Conservation (phyloP, 2,888 invertebrate genomes). For the Fissipunctia ypsillon region DNA sequence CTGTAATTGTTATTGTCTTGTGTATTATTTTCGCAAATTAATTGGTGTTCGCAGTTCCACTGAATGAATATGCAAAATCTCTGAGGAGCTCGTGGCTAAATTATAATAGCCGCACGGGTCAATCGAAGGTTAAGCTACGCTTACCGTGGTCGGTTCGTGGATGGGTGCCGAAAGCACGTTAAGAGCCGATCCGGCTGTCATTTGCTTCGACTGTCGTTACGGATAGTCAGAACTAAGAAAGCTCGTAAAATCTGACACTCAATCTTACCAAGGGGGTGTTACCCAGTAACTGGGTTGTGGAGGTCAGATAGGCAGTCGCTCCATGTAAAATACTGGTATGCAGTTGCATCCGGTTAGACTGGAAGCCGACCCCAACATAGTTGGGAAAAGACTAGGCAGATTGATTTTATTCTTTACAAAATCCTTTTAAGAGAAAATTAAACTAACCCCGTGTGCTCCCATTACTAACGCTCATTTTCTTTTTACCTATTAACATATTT, state of each 20-base stretch:
- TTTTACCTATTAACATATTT: constrained; percentile 12
- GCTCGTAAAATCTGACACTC: not conserved
- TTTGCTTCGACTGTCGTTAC: not conserved
- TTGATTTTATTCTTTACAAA: not conserved
- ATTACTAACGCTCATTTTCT: constrained; percentile 14
- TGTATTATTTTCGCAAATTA: too few relatives aligned
- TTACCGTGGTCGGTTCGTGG: not conserved
- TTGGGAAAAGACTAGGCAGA: not conserved
- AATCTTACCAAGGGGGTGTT: not conserved
- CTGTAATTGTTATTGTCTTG: too few relatives aligned
- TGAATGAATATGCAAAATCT: not conserved
- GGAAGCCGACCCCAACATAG: not conserved
- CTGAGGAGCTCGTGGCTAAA: too few relatives aligned
- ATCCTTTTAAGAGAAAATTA: not conserved
- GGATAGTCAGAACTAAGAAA: not conserved
- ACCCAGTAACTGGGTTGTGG: not conserved
- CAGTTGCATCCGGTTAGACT: not conserved
- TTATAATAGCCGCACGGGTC: not conserved
- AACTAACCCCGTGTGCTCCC: not conserved
- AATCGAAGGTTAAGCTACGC: not conserved
- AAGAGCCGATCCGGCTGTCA: not conserved
- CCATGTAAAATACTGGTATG: not conserved
- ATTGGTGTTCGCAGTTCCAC: not conserved
- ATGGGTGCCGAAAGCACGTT: not conserved
- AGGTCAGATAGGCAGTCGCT: not conserved